Percentiles rank a stretch among this genome's conserved stretches.
phyloP scores from a whole-genome alignment of 2,888 invertebrate genomes.

The Pristionchus fissidentatus region DNA sequence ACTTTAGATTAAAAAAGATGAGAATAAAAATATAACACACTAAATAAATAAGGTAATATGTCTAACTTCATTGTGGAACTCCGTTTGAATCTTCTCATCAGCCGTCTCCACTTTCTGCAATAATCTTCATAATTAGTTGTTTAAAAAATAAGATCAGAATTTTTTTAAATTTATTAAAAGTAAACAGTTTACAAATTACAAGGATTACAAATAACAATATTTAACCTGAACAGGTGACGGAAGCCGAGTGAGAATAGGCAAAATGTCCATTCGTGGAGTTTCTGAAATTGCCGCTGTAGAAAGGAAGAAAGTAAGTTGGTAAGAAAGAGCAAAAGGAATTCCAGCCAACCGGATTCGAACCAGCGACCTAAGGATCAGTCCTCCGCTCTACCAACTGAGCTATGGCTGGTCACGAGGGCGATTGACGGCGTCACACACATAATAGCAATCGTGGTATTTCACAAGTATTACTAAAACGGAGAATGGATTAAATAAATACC shows the following conservation, averaged over 20 bases:
- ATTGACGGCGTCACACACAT: background rate
- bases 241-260: background rate
- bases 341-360: too few relatives aligned
- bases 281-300: background rate
- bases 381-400: conserved; percentile 65
- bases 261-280: background rate
- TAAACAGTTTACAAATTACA: too few relatives aligned
- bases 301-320: too few relatives aligned
- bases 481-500: background rate
- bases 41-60: background rate
- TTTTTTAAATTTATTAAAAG: too few relatives aligned
- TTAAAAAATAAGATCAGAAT: too few relatives aligned
- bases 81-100: background rate
- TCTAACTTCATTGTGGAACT: background rate
- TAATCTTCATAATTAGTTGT: background rate
- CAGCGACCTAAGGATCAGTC: too few relatives aligned
- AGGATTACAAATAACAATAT: too few relatives aligned
- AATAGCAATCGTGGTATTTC: background rate
- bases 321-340: too few relatives aligned
- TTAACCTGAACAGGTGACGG: conserved; percentile 15
- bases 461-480: background rate
- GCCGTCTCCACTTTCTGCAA: background rate
- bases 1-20: too few relatives aligned
- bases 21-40: too few relatives aligned
- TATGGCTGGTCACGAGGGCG: too few relatives aligned